Evolutionary conservation across 2,888 invertebrate genomes (phyloP).

Genomic region (Orthonychiurus folsomi): DNA sequence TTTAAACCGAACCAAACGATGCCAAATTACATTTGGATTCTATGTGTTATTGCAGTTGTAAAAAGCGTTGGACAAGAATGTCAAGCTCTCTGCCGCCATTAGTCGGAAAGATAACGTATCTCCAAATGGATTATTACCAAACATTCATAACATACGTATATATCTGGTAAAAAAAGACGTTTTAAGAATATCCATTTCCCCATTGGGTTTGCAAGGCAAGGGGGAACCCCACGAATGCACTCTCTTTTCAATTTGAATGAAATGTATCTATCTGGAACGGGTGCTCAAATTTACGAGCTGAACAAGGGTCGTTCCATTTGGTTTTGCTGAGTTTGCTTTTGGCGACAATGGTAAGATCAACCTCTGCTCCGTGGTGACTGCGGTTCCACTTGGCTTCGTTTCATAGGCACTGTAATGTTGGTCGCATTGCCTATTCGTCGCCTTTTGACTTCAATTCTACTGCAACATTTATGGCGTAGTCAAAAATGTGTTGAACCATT

Average conservation of each 20-base stretch:
- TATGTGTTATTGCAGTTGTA: too few species aligned
- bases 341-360: background rate
- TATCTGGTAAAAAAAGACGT: background rate
- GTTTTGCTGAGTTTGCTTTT: background rate
- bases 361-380: too few species aligned
- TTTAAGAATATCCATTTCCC: background rate
- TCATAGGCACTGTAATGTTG: background rate
- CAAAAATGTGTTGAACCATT: conserved; percentile 1
- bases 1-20: too few species aligned
- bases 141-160: too few species aligned
- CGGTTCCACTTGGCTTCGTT: background rate
- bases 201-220: too few species aligned
- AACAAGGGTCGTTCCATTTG: background rate
- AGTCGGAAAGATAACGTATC: too few species aligned
- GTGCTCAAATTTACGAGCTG: background rate
- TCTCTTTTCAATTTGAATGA: conserved; percentile 1
- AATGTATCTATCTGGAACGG: background rate
- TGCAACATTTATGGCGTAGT: background rate
- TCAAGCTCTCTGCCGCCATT: too few species aligned
- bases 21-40: too few species aligned
- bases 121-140: too few species aligned
- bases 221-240: too few species aligned
- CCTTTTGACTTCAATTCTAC: background rate
- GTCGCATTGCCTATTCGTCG: background rate
- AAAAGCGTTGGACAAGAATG: too few species aligned